phyloP scores from a whole-genome alignment of 2,888 invertebrate genomes.

The Ectemnius continuus region DNA sequence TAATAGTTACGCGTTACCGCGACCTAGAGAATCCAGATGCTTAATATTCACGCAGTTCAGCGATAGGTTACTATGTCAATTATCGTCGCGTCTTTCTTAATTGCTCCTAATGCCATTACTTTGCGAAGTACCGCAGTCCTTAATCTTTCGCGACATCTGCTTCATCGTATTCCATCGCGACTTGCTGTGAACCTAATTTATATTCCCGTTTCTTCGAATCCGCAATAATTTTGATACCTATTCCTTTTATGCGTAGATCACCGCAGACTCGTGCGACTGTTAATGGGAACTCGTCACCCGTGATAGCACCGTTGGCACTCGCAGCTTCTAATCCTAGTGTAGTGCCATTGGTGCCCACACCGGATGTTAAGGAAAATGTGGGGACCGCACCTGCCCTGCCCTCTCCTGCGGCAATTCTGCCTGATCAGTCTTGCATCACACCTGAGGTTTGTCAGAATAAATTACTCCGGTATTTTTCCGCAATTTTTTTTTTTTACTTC shows the following conservation, averaged over 20 bases:
- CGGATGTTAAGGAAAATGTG: slow-evolving; percentile 65
- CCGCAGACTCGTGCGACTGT: slow-evolving; percentile 64
- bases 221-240: too few relatives aligned
- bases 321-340: slow-evolving; percentile 61
- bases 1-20: neutral
- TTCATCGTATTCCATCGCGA: neutral
- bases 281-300: slow-evolving; percentile 65
- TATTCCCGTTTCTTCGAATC: too few relatives aligned
- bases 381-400: slow-evolving; percentile 59
- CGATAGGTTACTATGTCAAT: slow-evolving; percentile 35
- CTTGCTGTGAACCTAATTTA: neutral
- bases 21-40: slow-evolving; percentile 4
- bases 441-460: slow-evolving; percentile 54
- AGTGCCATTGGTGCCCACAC: slow-evolving; percentile 61
- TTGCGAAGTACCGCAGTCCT: slow-evolving; percentile 23
- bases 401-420: slow-evolving; percentile 65
- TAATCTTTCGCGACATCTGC: slow-evolving; percentile 24
- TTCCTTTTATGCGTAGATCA: slow-evolving; percentile 58
- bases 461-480: too few relatives aligned
- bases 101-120: slow-evolving; percentile 46
- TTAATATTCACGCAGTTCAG: slow-evolving; percentile 27
- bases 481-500: too few relatives aligned
- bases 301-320: slow-evolving; percentile 62
- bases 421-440: slow-evolving; percentile 65
- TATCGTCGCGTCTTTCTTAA: slow-evolving; percentile 44